Evolutionary conservation across 2,888 invertebrate species (phyloP).

Genomic region (Luffia ferchaultella): DNA sequence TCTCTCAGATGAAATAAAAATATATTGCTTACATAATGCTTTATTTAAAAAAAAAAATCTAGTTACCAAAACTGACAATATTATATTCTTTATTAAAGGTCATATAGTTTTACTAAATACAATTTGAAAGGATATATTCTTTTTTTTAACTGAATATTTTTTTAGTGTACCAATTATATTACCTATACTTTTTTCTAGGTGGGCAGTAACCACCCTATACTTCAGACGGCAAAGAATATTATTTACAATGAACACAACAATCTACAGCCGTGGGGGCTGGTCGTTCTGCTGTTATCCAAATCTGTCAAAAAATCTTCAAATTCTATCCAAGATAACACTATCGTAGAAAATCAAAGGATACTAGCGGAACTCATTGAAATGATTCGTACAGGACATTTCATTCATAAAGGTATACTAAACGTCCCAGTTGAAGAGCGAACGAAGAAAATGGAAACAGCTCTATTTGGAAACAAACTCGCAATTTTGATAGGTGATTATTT

Average conservation of each 20-base stretch:
- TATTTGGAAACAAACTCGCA: constrained; percentile 89
- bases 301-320: constrained; percentile 64
- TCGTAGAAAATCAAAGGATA: constrained; percentile 58
- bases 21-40: too few species aligned
- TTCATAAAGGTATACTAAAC: constrained; percentile 73
- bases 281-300: constrained; percentile 83
- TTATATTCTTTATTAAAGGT: too few species aligned
- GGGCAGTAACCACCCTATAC: constrained; percentile 85
- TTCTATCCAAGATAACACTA: constrained; percentile 62
- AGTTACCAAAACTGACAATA: too few species aligned
- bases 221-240: constrained; percentile 85
- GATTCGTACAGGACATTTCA: constrained; percentile 85
- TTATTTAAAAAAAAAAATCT: too few species aligned
- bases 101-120: too few species aligned
- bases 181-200: constrained; percentile 62
- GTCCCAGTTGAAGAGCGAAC: constrained; percentile 51
- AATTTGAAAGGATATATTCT: too few species aligned
- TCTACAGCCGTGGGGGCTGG: constrained; percentile 85
- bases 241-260: constrained; percentile 84
- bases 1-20: too few species aligned
- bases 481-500: constrained; percentile 87
- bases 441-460: constrained; percentile 71
- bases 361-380: constrained; percentile 81
- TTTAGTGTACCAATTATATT: too few species aligned
- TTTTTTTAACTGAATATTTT: too few species aligned